A percentile compares a stretch with the other conserved stretches of the same genome.
phyloP scores from a whole-genome alignment of 2,113 vertebrate genomes.

The Passer domesticus region DNA sequence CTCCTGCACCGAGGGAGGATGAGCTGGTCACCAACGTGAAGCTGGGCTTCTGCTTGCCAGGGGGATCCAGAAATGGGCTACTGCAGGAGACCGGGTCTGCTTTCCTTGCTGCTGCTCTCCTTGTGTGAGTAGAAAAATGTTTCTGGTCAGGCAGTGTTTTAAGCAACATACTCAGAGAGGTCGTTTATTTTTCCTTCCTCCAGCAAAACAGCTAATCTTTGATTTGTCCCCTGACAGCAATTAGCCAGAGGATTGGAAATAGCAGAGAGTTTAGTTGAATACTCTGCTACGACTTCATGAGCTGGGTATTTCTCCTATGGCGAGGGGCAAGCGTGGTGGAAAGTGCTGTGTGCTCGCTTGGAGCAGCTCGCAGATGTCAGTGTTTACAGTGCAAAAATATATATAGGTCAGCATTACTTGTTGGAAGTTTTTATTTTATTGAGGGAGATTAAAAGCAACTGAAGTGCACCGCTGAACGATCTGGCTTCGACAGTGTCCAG shows the following conservation, averaged over 20 bases:
- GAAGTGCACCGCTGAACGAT: background rate
- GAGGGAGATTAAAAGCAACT: constrained; percentile 22
- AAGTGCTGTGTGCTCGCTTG: background rate
- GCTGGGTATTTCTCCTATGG: background rate
- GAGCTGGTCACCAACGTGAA: constrained; percentile 24
- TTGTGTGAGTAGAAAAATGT: constrained; percentile 76
- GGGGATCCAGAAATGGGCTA: constrained; percentile 70
- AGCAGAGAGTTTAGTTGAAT: background rate
- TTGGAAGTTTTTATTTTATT: constrained; percentile 40
- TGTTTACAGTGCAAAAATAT: constrained; percentile 51
- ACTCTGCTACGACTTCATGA: background rate
- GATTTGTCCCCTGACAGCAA: constrained; percentile 29
- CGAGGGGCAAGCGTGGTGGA: background rate
- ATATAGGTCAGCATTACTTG: constrained; percentile 38
- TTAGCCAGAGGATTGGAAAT: constrained; percentile 29
- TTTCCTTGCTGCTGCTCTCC: constrained; percentile 69
- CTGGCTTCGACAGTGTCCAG: constrained; percentile 38
- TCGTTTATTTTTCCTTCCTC: constrained; percentile 33
- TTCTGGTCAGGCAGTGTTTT: background rate
- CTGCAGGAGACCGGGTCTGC: constrained; percentile 48
- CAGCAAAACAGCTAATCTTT: background rate
- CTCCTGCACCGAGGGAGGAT: background rate
- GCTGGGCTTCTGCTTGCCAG: background rate
- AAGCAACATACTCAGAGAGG: background rate
- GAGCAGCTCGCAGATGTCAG: constrained; percentile 50